These are phyloP conservation scores for Drosophila lutescens DNA, from an alignment of 2,888 invertebrate species.

Conservation along the genomic window DNA sequence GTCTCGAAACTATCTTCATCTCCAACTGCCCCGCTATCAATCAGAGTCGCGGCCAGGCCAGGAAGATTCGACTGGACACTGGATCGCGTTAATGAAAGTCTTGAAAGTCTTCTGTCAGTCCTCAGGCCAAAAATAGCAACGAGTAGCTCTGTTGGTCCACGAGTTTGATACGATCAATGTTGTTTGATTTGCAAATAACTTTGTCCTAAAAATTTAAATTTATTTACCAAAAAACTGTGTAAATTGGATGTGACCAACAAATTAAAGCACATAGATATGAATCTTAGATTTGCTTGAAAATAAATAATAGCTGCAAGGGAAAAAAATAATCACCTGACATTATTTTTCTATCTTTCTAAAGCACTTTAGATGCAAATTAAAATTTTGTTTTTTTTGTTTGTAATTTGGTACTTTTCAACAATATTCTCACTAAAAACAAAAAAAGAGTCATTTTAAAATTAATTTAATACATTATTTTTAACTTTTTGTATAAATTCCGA, in stretches of 20 bases:
- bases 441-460: too few relatives aligned
- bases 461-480: too few relatives aligned
- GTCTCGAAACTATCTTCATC: slow-evolving; percentile 35
- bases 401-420: too few relatives aligned
- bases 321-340: background rate
- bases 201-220: background rate
- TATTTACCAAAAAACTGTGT: background rate
- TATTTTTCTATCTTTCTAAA: background rate
- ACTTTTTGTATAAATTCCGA: too few relatives aligned
- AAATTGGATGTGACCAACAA: background rate
- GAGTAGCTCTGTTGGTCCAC: background rate
- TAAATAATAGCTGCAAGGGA: background rate
- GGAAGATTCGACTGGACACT: slow-evolving; percentile 31
- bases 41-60: slow-evolving; percentile 53
- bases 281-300: background rate
- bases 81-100: slow-evolving; percentile 43
- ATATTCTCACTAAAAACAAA: too few relatives aligned
- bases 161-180: background rate
- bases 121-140: background rate
- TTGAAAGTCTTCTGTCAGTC: slow-evolving; percentile 12
- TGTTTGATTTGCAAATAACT: background rate
- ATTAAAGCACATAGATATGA: background rate
- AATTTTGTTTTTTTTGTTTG: too few relatives aligned
- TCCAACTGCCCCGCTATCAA: slow-evolving; percentile 58
- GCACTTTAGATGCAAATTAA: background rate